phyloP scores from a whole-genome alignment of 2,113 vertebrate species.

The Australoheros scitulus region DNA sequence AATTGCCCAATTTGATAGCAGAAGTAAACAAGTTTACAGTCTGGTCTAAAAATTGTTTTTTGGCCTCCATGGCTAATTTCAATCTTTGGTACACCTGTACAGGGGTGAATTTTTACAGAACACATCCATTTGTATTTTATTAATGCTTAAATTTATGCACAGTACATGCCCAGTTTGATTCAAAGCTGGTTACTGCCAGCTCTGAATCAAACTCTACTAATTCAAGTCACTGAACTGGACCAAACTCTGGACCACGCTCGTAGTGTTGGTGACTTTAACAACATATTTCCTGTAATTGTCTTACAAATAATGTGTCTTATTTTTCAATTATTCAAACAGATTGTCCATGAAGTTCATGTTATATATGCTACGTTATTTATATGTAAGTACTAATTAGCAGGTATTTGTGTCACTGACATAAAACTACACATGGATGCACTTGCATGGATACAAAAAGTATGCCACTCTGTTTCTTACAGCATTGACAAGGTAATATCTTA shows the following conservation, averaged over 20 bases:
- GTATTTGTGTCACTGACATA: not conserved
- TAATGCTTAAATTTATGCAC: too few relatives aligned
- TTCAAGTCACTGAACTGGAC: not conserved
- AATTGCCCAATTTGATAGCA: not conserved
- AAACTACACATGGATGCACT: not conserved
- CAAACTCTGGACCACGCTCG: not conserved
- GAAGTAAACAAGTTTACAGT: not conserved
- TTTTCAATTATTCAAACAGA: not conserved
- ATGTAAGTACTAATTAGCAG: too few relatives aligned
- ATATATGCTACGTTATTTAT: accelerated
- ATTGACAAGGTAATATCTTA: not conserved
- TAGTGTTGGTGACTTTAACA: not conserved
- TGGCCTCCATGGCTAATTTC: not conserved
- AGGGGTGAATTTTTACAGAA: not conserved
- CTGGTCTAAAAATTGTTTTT: not conserved
- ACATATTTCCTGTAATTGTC: not conserved
- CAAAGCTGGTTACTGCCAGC: not conserved
- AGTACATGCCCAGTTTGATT: not conserved
- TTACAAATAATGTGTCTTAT: not conserved
- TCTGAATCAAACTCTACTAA: not conserved
- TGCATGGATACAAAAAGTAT: not conserved
- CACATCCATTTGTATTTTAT: not conserved
- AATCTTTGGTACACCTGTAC: not conserved
- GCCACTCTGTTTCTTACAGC: not conserved
- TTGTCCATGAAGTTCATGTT: not conserved